These are phyloP conservation scores for Drosophila sordidapex DNA, from an alignment of 2,888 invertebrate genomes.

Conservation along the genomic window DNA sequence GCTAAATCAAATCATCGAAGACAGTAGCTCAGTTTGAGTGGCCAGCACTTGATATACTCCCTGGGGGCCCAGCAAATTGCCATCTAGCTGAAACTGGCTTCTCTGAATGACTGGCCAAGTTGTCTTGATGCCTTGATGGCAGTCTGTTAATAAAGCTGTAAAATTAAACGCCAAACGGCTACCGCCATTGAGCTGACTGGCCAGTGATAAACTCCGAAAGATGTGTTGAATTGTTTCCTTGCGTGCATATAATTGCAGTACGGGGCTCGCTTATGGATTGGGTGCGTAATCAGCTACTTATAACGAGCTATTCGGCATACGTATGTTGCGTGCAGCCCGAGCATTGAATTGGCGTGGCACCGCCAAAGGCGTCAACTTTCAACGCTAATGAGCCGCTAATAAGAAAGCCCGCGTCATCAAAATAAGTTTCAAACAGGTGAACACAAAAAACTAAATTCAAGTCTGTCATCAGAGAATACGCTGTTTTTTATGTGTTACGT, in stretches of 20 bases:
- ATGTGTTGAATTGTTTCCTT: constrained; percentile 76
- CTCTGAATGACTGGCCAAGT: constrained; percentile 4
- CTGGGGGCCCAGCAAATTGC: constrained; percentile 72
- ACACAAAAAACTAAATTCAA: neutral
- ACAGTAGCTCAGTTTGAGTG: constrained; percentile 65
- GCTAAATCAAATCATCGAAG: constrained; percentile 55
- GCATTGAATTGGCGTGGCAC: constrained; percentile 51
- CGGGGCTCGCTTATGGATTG: constrained; percentile 37
- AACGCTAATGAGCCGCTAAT: constrained; percentile 73
- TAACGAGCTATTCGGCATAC: constrained; percentile 30
- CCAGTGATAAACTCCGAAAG: constrained; percentile 73
- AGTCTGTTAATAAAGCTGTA: constrained; percentile 74
- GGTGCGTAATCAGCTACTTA: constrained; percentile 52
- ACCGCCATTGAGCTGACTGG: constrained; percentile 26
- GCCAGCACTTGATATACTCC: constrained; percentile 54
- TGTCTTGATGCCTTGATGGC: constrained; percentile 23
- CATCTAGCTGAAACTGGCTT: constrained; percentile 35
- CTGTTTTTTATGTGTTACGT: neutral
- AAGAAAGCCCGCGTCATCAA: constrained; percentile 56
- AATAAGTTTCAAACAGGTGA: constrained; percentile 11
- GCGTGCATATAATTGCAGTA: constrained; percentile 74
- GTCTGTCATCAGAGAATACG: constrained; percentile 1
- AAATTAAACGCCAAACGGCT: constrained; percentile 75
- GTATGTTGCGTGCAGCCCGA: constrained; percentile 29
- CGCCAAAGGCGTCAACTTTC: constrained; percentile 58